phyloP scores from a whole-genome alignment of 1,140 invertebrate species.

The Zaprionus inermis region DNA sequence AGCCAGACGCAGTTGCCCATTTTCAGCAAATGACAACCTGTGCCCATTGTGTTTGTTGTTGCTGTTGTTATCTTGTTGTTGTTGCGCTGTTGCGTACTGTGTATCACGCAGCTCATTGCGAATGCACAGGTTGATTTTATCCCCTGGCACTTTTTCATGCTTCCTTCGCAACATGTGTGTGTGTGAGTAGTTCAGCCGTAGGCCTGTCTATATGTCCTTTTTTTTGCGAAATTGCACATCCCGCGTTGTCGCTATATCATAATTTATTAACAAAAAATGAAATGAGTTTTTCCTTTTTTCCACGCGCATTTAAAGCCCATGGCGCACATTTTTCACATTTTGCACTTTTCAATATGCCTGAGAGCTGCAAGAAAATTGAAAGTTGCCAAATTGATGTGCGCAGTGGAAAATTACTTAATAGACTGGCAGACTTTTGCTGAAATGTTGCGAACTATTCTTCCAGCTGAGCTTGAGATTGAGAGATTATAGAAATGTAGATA shows the following conservation, averaged over 20 bases:
- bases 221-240: conserved; percentile 69
- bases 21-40: conserved; percentile 53
- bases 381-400: conserved; percentile 29
- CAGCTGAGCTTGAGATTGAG: too few species aligned
- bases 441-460: not conserved
- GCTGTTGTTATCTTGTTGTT: conserved; percentile 20
- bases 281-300: conserved; percentile 70
- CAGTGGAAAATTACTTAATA: conserved; percentile 3
- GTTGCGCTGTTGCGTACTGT: conserved; percentile 48
- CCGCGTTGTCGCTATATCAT: conserved; percentile 70
- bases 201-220: conserved; percentile 39
- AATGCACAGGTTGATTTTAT: conserved; percentile 83
- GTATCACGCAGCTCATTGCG: conserved; percentile 74
- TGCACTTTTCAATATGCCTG: conserved; percentile 60
- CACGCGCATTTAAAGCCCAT: conserved; percentile 57
- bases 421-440: not conserved
- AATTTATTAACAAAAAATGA: conserved; percentile 74
- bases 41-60: conserved; percentile 40
- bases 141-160: conserved; percentile 74
- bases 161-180: conserved; percentile 44
- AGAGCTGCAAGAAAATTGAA: conserved; percentile 26
- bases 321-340: conserved; percentile 72
- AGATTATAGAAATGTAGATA: too few species aligned
- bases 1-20: conserved; percentile 38
- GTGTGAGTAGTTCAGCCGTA: conserved; percentile 44